Base-by-base conservation (phyloP, 2,113 vertebrate species). In the Neotragus moschatus region DNA sequence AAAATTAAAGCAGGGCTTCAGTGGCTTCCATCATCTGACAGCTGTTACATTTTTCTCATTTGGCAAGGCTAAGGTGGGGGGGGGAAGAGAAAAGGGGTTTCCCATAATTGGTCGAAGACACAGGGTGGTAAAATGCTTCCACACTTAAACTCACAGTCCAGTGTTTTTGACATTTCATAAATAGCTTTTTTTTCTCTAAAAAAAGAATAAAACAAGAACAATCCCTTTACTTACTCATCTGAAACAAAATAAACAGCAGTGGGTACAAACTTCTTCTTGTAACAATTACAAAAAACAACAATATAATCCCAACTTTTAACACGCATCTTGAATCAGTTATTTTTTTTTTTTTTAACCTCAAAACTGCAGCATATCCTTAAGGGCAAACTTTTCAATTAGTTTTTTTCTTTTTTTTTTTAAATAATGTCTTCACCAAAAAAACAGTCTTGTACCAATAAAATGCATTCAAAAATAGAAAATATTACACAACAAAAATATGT, bases 121-220 rank as follows among this genome's bases (percentile, higher is more conserved):
- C 98, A 99, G 98, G 98, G 98, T 98, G 98, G 98, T 98, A 98
- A 98, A 98, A 98, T 98, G 98, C 98, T 99, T 98, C 98, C 98
- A 98, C 98, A 99, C 98, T 98, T 98, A 99, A 99, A 99, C 99
- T 99, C 98, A 99, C 98, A 99, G 99, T 99, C 99, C 99, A 99
- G 99, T 99, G 99, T 99, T 99, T 99, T 98, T 99, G 99, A 99
- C 99, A 99, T 99, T 99, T 99, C 98, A 99, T 99, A 99, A 99
- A 99, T 99, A 99, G 98, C 98, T 98, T 99, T 98, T 97, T 97
- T 97, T 97, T 96, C 96, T 97, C 94, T 91, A 97, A 98, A 98
- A 98, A 99, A 99, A 99, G 98, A 99, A 98, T 98, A 99, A 99
- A 99, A 99, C 98, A 99, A 99, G 98, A 99, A 99, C 99, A 99